Base-by-base conservation (phyloP, 2,113 vertebrate genomes). In the Psittacus erithacus region DNA sequence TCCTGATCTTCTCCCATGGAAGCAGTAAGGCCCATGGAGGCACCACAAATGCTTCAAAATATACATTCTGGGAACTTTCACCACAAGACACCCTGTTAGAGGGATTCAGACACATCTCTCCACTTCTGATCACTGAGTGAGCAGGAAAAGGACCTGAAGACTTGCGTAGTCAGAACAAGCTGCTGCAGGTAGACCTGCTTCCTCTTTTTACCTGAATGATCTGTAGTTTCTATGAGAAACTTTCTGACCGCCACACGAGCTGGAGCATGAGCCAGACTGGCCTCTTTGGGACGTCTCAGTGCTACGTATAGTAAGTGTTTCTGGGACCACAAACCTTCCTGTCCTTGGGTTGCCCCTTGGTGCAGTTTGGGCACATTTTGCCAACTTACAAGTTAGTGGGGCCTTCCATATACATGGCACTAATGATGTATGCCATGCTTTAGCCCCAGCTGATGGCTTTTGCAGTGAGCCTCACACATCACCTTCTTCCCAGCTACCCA, bases 51-150 rank as follows among this genome's bases (percentile, higher is more conserved):
- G 35, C 14, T 39, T 20, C 29, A 65, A 79, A 84, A 44, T 9
- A 43, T 6, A 55, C 8, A 4, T 49, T 44, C 60, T 79, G 59
- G 13, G 29, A 86, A 20, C 62, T 81, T 73, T 18, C 52, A 79
- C 20, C 47, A 47, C 13, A 63, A 16, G 10, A 31, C 17, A 81
- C 33, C 17, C 39, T 1, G 1, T 33, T 35, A n/a, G 13, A 35
- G n/a, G 20, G 7, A 35, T 44, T 39, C 33, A 65, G 70, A n/a
- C 27, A 41, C 31, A 63, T 17, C 27, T n/a, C 31, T 86, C 16
- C 22, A 10, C 19, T 53, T 82, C 55, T 43, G n/a, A 38, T 25
- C 0, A 0, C 23, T 0, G 0, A 76, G 67, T 11, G n/a, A 28
- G 67, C 71, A 77, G 79, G 57, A 92, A 67, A 49, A 82, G 7